Base-by-base conservation (phyloP, 2,797 vertebrate species). In the Pelochelys cantorii region DNA sequence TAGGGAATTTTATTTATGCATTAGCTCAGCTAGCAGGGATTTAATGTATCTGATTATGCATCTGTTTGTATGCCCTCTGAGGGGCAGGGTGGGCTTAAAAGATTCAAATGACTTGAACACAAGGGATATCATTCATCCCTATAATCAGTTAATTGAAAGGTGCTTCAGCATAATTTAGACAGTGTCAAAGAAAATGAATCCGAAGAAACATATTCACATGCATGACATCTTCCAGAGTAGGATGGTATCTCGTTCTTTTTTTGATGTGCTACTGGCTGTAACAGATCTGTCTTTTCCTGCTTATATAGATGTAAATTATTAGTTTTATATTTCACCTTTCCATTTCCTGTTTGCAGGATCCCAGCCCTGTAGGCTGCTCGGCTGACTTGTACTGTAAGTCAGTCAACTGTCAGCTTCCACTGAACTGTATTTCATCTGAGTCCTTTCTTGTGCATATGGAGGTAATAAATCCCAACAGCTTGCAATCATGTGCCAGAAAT, bases 401-500 rank as follows among this genome's bases (percentile, higher is more conserved):
- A 48, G 27, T 14, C 56, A 42, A 11, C 57, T 89, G 83, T 83
- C 88, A 57, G 27, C 65, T 55, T 42, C 71, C 34, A 3, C 37
- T 3, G 2, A 1, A 0, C 84, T 68, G 0, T 81, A 78, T 86
- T 93, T 97, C 92, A 91, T 84, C 83, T 84, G 79, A 60, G 17
- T 34, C 68, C 83, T 96, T 93, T 86, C 37, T 31, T 85, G 20
- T 3, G 12, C 55, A 15, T 20, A 13, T 31, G 52, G 75, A 78
- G 78, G 56, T 62, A 79, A 93, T 92, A 95, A 90, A 95, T 93
- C 85, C 88, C 68, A 90, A 52, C 80, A 15, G 79, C 3, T 75
- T 84, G 52, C 54, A 84, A 42, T 91, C 83, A 2, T 2, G n/a
- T 5, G 34, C 86, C 75, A 22, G 87, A 60, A 92, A 94, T 86